Base-by-base conservation (phyloP, 1,140 invertebrate genomes). In the Drosophila nasuta region DNA sequence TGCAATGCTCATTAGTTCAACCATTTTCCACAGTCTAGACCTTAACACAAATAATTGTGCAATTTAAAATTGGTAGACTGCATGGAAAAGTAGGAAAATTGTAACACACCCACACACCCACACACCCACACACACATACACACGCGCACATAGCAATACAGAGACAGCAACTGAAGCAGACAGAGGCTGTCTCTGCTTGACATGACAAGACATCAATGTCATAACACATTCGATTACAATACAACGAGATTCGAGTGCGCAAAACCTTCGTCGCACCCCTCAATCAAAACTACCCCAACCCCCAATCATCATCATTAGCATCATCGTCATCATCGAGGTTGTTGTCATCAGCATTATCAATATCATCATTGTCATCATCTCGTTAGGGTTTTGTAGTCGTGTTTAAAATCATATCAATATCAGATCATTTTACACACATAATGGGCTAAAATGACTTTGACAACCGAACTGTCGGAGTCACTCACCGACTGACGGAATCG, bases 121-220 rank as follows among this genome's bases (percentile, higher is more conserved):
- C 33, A 45, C 10, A 52, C 54, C 60, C 56, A 52, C 25, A 52
- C 54, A 65, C 56, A 52, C 25, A 46, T 41, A n/a, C 15, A 28
- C 30, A 59, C 38, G 38, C 25, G 25, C 41, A 8, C 20, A 25
- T 25, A 25, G 20, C 20, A 25, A 25, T 25, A 25, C 20, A 25
- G 20, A 25, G 20, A 49, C 62, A 67, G 52, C 60, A 30, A 68
- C 48, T 54, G 25, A 30, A 30, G 38, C 20, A 63, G 8, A 25
- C 54, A 65, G 13, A 51, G 35, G 49, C 43, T 81, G 66, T 75
- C 66, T 75, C 66, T 60, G 66, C 69, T 81, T 87, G 82, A 87
- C 75, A 82, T 75, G 82, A 87, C 79, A 81, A 69, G 82, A 78
- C 82, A 82, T 86, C 67, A 86, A 87, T 87, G 82, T 87, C 82